A percentile compares a stretch with the other conserved stretches of the same genome.
Evolutionary conservation across 2,888 invertebrate species (phyloP).

Genomic region (Mythimna lalbum): DNA sequence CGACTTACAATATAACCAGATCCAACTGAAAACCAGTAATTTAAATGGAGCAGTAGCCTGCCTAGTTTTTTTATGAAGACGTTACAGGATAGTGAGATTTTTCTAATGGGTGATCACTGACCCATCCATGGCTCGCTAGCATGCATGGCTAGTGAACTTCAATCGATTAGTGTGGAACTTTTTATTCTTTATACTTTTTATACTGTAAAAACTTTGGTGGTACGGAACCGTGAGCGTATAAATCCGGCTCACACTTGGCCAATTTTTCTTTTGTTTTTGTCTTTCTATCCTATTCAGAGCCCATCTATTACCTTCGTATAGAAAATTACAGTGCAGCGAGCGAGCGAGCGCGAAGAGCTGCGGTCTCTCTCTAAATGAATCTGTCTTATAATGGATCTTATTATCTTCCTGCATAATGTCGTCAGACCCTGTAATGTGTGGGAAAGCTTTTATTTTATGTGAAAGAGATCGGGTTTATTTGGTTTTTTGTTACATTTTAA

Average conservation of each 20-base stretch:
- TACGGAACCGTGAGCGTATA: not conserved
- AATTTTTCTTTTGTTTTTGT: conserved; percentile 1
- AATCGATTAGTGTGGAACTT: not conserved
- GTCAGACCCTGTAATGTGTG: conserved; percentile 21
- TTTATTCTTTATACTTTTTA: too few relatives aligned
- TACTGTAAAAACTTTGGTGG: not conserved
- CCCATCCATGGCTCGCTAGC: too few relatives aligned
- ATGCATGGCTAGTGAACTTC: too few relatives aligned
- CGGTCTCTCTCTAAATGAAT: not conserved
- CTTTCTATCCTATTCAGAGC: conserved; percentile 24
- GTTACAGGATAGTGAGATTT: not conserved
- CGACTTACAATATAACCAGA: not conserved
- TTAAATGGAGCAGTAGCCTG: not conserved
- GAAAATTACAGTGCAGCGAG: conserved; percentile 43
- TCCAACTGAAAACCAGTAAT: not conserved
- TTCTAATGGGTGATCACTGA: not conserved
- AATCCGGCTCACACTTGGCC: not conserved
- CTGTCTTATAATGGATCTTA: conserved; percentile 12
- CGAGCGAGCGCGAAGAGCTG: conserved; percentile 25
- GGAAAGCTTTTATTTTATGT: conserved; percentile 14
- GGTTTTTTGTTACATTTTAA: conserved; percentile 18
- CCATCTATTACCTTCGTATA: conserved; percentile 31
- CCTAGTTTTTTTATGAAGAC: not conserved
- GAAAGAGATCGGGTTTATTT: conserved; percentile 1
- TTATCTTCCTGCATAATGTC: conserved; percentile 30